Evolutionary conservation across 1,140 invertebrate genomes (phyloP).

Genomic region (Anastrepha obliqua): DNA sequence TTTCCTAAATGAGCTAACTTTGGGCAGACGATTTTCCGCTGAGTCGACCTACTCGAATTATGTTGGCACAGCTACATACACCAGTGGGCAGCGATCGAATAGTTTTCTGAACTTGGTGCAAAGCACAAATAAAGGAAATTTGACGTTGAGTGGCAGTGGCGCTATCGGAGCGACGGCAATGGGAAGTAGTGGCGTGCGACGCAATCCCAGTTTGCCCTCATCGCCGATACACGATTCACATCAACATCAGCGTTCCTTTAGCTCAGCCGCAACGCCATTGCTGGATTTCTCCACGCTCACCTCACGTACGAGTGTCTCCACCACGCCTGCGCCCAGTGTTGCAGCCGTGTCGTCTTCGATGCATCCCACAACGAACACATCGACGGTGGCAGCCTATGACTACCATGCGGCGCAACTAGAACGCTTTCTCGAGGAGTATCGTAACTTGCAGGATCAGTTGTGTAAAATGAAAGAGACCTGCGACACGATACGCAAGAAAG

Average conservation of each 20-base stretch:
- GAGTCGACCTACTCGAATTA: conserved; percentile 72
- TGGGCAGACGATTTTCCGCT: conserved; percentile 69
- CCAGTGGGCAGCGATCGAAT: conserved; percentile 68
- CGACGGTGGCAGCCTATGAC: conserved; percentile 77
- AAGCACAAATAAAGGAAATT: conserved; percentile 62
- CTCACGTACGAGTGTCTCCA: conserved; percentile 62
- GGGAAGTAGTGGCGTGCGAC: conserved; percentile 15
- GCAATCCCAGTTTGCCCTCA: conserved; percentile 67
- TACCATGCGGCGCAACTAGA: conserved; percentile 86
- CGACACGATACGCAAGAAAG: conserved; percentile 78
- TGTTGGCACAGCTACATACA: conserved; percentile 67
- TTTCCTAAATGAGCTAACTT: conserved; percentile 70
- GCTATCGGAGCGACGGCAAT: not conserved
- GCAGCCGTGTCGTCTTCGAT: conserved; percentile 67
- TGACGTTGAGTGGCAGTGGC: not conserved
- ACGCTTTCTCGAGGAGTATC: conserved; percentile 85
- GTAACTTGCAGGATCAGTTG: conserved; percentile 83
- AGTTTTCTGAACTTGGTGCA: conserved; percentile 72
- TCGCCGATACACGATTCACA: conserved; percentile 65
- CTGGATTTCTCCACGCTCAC: conserved; percentile 69
- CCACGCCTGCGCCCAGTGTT: conserved; percentile 55
- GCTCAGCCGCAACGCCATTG: conserved; percentile 71
- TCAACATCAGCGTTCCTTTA: conserved; percentile 69
- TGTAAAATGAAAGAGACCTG: conserved; percentile 86
- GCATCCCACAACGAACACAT: conserved; percentile 40